Evolutionary conservation across 1,140 invertebrate species (phyloP).

Genomic region (Amyelois transitella): DNA sequence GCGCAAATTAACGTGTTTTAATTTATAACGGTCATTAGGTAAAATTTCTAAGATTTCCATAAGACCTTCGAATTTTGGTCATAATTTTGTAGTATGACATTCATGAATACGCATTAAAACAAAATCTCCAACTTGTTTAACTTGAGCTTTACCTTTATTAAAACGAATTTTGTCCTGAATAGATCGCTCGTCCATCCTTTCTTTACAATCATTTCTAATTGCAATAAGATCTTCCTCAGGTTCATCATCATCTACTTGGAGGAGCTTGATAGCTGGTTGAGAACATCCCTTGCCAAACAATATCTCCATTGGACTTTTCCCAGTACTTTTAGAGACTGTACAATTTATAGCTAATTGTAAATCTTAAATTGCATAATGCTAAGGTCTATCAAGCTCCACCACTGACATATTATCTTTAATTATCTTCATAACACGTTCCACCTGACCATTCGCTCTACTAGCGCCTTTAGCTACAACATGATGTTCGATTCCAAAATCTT

Average conservation of each 20-base stretch:
- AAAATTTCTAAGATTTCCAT: too few relatives aligned
- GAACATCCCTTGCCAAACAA: constrained; percentile 26
- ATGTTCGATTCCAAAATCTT: constrained; percentile 10
- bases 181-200: too few relatives aligned
- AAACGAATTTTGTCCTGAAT: too few relatives aligned
- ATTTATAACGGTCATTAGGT: too few relatives aligned
- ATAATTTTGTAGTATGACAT: too few relatives aligned
- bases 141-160: too few relatives aligned
- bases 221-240: too few relatives aligned
- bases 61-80: too few relatives aligned
- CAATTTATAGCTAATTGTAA: constrained; percentile 17
- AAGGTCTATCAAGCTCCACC: constrained; percentile 11
- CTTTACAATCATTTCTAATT: too few relatives aligned
- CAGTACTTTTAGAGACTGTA: constrained; percentile 17
- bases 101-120: too few relatives aligned
- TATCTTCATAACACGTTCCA: constrained; percentile 28
- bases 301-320: constrained; percentile 26
- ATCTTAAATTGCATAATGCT: constrained; percentile 11
- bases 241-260: constrained; percentile 22
- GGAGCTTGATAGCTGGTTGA: constrained; percentile 17
- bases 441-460: constrained; percentile 30
- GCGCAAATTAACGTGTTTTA: too few relatives aligned
- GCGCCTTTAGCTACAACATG: constrained; percentile 17
- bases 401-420: constrained; percentile 24
- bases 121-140: too few relatives aligned